Evolutionary conservation across 1,140 invertebrate species (phyloP), one percentile per base, ranked within the genome.

Genomic region (Polyergus mexicanus): DNA sequence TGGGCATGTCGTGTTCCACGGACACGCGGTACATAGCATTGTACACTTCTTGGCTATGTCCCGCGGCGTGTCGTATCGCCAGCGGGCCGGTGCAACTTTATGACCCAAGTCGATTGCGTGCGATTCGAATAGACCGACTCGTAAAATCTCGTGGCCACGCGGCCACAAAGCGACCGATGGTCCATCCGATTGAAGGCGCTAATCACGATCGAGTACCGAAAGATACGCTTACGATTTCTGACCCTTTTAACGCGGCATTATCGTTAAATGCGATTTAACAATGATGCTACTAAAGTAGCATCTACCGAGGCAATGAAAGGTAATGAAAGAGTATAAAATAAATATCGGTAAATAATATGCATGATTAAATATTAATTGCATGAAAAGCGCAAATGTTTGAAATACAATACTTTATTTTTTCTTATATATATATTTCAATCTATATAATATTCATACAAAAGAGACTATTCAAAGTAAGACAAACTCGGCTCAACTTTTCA

Each of bases 1-100:
- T 87, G 92, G 91, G 88, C 93, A 93, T 92, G 92, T 93, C 92
- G 91, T 94, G 91, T 92, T 92, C 91, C 89, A 92, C 78, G 90
- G 86, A 91, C 89, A 90, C 87, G 85, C 77, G 88, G 87, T 92
- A 93, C 91, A 93, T 89, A 91, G 88, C 91, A 92, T 93, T 93
- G 89, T 93, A 92, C 92, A 91, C 91, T 91, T 92, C 92, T 92
- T 89, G 86, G 88, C 87, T 87, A 92, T 93, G 92, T 94, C 93
- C 90, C 91, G 85, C 91, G 92, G 92, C 91, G 90, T 92, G 92
- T 93, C 91, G 91, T 91, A 90, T 87, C 89, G 89, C 88, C 86
- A 72, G 60, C 83, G 83, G 72, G 68, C 88, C 88, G 88, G 88
- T 80, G 86, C 80, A 91, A 93, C 92, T 94, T 94, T 94, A 94